Evolutionary conservation across 1,140 invertebrate species (phyloP).

Genomic region (Paracyclopina nana): DNA sequence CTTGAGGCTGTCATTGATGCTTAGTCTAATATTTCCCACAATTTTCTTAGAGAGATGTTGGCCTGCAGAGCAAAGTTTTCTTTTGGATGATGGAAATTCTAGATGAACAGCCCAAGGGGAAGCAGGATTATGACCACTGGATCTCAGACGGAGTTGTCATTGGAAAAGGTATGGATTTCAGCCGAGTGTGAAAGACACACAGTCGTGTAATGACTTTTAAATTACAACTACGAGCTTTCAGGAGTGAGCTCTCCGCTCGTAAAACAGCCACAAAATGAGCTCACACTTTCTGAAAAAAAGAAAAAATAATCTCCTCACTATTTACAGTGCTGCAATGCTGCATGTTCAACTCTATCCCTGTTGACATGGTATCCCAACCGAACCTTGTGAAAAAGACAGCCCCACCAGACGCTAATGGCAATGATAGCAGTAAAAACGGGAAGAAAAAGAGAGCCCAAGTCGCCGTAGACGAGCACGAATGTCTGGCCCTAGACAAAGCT

Average conservation of each 20-base stretch:
- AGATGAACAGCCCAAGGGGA: conserved; percentile 11
- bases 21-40: background rate
- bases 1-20: background rate
- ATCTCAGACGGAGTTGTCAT: conserved; percentile 1
- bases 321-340: conserved; percentile 2
- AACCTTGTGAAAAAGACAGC: background rate
- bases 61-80: conserved; percentile 9
- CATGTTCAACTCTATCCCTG: conserved; percentile 15
- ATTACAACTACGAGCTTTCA: too few relatives aligned
- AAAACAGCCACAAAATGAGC: too few relatives aligned
- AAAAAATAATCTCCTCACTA: background rate
- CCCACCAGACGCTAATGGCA: too few relatives aligned
- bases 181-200: too few relatives aligned
- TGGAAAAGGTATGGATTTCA: background rate
- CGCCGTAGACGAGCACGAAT: too few relatives aligned
- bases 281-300: too few relatives aligned
- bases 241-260: too few relatives aligned
- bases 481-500: too few relatives aligned
- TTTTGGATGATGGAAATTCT: conserved; percentile 11
- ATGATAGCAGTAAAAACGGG: too few relatives aligned
- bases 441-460: too few relatives aligned
- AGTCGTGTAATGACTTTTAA: too few relatives aligned
- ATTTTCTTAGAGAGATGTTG: conserved; percentile 6
- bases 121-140: conserved; percentile 8
- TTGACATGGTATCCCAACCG: background rate